Conservation (phyloP, 2,888 invertebrate species). For the Bembecia ichneumoniformis region DNA sequence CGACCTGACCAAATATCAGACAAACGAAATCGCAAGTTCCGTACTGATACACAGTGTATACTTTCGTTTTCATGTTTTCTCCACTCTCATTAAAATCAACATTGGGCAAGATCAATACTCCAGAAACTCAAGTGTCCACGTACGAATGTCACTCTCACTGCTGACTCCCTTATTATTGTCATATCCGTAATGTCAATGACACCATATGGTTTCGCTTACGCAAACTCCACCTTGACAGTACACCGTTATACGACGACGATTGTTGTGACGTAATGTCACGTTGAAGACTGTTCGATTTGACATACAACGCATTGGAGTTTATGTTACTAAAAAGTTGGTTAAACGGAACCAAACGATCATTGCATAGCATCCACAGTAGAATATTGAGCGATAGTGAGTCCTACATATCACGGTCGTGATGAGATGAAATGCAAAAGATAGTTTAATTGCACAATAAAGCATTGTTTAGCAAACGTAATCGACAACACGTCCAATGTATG, state of each 20-base stretch:
- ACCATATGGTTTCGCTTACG: conserved; percentile 56
- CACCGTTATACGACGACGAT: conserved; percentile 38
- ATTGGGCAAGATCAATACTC: conserved; percentile 6
- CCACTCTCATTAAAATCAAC: neutral
- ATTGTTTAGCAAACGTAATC: conserved; percentile 52
- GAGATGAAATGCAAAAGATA: conserved; percentile 59
- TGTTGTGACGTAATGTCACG: conserved; percentile 33
- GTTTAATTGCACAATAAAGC: conserved; percentile 60
- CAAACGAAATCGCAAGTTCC: too few relatives aligned
- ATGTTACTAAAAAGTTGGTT: neutral
- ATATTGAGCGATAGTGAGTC: conserved; percentile 7
- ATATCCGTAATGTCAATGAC: conserved; percentile 65
- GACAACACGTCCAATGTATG: conserved; percentile 28
- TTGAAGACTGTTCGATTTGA: conserved; percentile 5
- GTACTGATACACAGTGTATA: neutral
- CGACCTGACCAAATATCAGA: too few relatives aligned
- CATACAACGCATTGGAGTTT: too few relatives aligned
- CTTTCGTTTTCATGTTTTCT: neutral
- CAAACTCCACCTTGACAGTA: conserved; percentile 64
- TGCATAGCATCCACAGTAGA: conserved; percentile 13
- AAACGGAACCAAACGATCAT: conserved; percentile 6
- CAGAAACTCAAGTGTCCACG: neutral
- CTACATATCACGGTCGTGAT: conserved; percentile 31
- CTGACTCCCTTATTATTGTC: conserved; percentile 35
- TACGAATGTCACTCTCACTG: conserved; percentile 16